Conservation (phyloP, 2,113 vertebrate species). For the Poeciliopsis turrubarensis region DNA sequence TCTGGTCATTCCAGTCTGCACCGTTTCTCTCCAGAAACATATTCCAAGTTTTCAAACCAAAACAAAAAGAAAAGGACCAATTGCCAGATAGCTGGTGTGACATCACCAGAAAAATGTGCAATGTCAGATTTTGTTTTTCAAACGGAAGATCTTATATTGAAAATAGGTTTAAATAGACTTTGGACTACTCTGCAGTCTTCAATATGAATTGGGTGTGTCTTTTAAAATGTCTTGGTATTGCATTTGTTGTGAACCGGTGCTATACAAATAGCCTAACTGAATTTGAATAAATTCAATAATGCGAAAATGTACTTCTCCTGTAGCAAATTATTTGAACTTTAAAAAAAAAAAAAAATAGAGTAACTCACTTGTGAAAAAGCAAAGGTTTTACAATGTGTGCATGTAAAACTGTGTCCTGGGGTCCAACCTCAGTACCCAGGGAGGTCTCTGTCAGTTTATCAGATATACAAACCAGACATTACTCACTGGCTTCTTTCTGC, state of each 20-base stretch:
- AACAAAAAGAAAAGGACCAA: too few relatives aligned
- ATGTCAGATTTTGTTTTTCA: too few relatives aligned
- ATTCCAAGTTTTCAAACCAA: too few relatives aligned
- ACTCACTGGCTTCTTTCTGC: constrained; percentile 33
- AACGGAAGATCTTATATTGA: too few relatives aligned
- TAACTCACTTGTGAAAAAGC: background rate
- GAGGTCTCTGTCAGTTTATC: constrained; percentile 28
- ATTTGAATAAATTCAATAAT: too few relatives aligned
- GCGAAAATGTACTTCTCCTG: too few relatives aligned
- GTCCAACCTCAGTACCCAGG: constrained; percentile 22
- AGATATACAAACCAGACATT: constrained; percentile 45
- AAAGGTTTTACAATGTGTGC: background rate
- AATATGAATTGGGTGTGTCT: too few relatives aligned
- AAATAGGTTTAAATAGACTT: background rate
- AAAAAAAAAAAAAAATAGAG: too few relatives aligned
- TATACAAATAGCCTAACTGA: background rate
- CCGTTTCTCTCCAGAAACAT: too few relatives aligned
- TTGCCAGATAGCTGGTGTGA: too few relatives aligned
- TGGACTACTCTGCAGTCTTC: background rate
- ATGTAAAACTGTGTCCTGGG: constrained; percentile 9
- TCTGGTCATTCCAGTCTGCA: too few relatives aligned
- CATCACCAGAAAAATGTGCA: too few relatives aligned
- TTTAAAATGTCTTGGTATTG: background rate
- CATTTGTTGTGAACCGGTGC: background rate
- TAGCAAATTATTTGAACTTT: background rate